Conservation (phyloP, 2,888 invertebrate species). For the Minunthozetes semirufus region DNA sequence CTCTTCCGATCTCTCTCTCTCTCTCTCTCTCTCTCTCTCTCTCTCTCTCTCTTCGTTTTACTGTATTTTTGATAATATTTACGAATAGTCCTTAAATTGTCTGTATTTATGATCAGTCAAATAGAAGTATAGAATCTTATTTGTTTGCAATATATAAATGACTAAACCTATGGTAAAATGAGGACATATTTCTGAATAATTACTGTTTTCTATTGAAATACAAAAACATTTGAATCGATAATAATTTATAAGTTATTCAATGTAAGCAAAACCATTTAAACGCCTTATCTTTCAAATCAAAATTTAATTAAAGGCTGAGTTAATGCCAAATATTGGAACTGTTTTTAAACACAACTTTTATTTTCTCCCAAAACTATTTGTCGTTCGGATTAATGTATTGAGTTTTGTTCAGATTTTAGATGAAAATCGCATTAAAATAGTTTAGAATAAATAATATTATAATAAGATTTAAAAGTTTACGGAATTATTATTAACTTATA, state of each 20-base stretch:
- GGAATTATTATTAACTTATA: no score
- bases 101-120: neutral
- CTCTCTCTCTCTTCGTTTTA: neutral
- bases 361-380: neutral
- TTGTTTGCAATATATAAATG: neutral
- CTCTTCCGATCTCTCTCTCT: neutral
- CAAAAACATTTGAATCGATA: neutral
- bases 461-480: no score
- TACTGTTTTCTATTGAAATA: neutral
- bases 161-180: neutral
- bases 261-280: neutral
- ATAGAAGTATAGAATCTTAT: slow-evolving; percentile 4
- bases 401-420: neutral
- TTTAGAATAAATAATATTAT: no score
- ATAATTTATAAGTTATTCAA: slow-evolving; percentile 17
- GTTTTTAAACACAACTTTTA: neutral
- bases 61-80: slow-evolving; percentile 11
- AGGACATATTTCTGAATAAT: slow-evolving; percentile 13
- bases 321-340: neutral
- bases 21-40: neutral
- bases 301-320: neutral
- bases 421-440: no score
- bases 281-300: neutral
- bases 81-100: neutral
- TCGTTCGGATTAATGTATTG: neutral